Conservation (phyloP, 2,888 invertebrate species). For the Choreutis nemorana region DNA sequence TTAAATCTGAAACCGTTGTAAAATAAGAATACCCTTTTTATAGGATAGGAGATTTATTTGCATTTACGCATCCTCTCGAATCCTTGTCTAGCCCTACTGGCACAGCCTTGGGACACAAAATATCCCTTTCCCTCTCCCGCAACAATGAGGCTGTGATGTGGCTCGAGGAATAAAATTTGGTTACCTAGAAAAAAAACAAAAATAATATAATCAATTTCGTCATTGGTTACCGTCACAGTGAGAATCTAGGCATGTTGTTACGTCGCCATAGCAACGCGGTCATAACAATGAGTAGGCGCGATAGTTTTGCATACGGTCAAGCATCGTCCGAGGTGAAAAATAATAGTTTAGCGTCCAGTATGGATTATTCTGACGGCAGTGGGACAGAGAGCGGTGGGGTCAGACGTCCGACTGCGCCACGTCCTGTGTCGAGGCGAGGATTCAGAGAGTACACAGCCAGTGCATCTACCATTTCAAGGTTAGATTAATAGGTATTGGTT, state of each 20-base stretch:
- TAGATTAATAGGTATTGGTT: constrained; percentile 7
- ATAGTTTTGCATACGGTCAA: constrained; percentile 15
- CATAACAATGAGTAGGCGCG: constrained; percentile 46
- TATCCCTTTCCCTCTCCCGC: too few relatives aligned
- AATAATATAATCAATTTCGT: too few relatives aligned
- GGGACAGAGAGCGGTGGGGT: constrained; percentile 25
- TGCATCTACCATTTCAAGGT: constrained; percentile 44
- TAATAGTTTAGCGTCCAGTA: constrained; percentile 20
- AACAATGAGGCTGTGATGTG: too few relatives aligned
- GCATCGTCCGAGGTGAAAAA: constrained; percentile 24
- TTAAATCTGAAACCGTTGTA: too few relatives aligned
- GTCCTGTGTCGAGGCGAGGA: constrained; percentile 50
- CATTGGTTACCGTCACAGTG: too few relatives aligned
- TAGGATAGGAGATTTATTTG: too few relatives aligned
- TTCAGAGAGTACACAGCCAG: constrained; percentile 42
- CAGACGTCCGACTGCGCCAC: constrained; percentile 29
- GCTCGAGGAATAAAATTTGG: too few relatives aligned
- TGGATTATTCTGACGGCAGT: constrained; percentile 55
- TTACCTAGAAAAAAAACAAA: too few relatives aligned
- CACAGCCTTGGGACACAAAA: too few relatives aligned
- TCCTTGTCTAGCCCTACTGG: too few relatives aligned
- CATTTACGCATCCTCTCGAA: too few relatives aligned
- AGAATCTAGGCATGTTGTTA: constrained; percentile 17
- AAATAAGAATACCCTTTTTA: too few relatives aligned
- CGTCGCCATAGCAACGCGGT: constrained; percentile 34